Base-by-base conservation (phyloP, 2,113 vertebrate genomes). In the Gymnogyps californianus region DNA sequence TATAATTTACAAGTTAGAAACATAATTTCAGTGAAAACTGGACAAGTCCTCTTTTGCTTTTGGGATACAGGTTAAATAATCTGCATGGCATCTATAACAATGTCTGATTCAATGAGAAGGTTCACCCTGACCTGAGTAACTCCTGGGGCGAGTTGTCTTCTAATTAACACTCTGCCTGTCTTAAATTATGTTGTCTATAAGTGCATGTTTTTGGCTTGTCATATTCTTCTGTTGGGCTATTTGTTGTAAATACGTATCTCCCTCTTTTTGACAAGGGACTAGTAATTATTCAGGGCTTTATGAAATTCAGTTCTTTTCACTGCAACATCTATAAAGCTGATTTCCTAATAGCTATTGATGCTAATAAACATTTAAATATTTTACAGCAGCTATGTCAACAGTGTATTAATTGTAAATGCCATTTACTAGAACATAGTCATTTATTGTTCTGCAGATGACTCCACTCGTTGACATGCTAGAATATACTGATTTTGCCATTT, bases 301-400 rank as follows among this genome's bases (percentile, higher is more conserved):
- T 72, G 61, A 93, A 98, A 97, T 76, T 19, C 17, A 62, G 15
- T 49, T 42, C 9, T 93, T 90, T 90, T 97, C 93, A 95, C 93
- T 93, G 77, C 82, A 94, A 58, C 8, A 40, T 86, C 83, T 83
- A 61, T 95, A 93, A 95, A 95, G 26, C 47, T 90, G 87, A 91
- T 84, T 96, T 94, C 29, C 67, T 91, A 88, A 83, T 79, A 93
- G 47, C 78, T 89, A 29, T 82, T 91, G 64, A 86, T 94, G 82
- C 78, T 74, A 96, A 62, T 89, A 89, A 97, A 88, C 55, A 95
- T 87, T 54, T 80, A 85, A 93, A 65, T 96, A 74, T 81, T 96
- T 97, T 94, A 78, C 26, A 47, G n/a, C 25, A 66, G 55, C 72
- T 94, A 75, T 94, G 51, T 89, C 70, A 89, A 44, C 89, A 58